phyloP scores from a whole-genome alignment of 2,888 invertebrate species.

The Ganaspis brasiliensis region DNA sequence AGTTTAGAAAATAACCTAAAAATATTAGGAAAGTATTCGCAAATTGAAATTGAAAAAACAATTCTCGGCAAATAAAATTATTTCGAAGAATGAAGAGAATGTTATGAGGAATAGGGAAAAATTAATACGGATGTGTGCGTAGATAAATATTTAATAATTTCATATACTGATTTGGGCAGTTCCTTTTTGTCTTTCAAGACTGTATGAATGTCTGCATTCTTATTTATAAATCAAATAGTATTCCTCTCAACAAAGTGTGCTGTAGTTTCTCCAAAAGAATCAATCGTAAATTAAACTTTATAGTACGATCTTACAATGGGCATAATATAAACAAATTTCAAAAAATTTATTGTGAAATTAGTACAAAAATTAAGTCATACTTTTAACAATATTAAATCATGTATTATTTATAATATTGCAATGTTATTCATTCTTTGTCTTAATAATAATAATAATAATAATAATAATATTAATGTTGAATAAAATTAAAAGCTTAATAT shows the following conservation, averaged over 20 bases:
- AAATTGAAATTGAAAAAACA: too few species aligned
- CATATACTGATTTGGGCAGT: conserved; percentile 3
- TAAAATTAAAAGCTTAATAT: too few species aligned
- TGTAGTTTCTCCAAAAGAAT: not conserved
- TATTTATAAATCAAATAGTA: conserved; percentile 9
- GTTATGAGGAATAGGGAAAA: not conserved
- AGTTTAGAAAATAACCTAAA: too few species aligned
- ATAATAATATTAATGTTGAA: too few species aligned
- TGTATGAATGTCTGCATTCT: not conserved
- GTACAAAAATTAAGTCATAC: too few species aligned
- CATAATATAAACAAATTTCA: not conserved
- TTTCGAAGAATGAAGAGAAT: not conserved
- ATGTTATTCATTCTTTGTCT: too few species aligned
- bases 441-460: too few species aligned
- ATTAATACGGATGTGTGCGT: not conserved
- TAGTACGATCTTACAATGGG: not conserved
- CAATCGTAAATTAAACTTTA: conserved; percentile 2
- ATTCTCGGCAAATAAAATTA: too few species aligned
- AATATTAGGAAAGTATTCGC: too few species aligned
- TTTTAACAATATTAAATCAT: too few species aligned
- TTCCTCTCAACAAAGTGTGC: not conserved
- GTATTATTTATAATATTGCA: too few species aligned
- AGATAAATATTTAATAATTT: conserved; percentile 12
- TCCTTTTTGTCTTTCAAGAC: not conserved
- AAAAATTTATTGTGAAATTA: too few species aligned